Conservation (phyloP, 2,888 invertebrate genomes). For the Plebejus anna region DNA sequence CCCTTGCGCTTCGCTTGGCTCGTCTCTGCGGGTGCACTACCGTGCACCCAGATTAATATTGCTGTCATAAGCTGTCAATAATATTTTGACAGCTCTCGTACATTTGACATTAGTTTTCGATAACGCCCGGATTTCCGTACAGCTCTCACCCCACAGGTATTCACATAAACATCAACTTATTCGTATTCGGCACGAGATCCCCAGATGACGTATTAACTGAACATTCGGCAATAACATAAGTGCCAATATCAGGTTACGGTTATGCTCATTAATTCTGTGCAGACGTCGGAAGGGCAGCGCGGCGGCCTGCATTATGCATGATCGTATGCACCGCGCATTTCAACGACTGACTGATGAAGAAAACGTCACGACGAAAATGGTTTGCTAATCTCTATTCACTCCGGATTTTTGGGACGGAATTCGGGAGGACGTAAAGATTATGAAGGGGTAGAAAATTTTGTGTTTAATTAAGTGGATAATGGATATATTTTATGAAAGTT, state of each 20-base stretch:
- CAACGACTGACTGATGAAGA: constrained; percentile 36
- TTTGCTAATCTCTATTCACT: neutral
- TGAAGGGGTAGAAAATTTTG: neutral
- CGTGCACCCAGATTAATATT: no score
- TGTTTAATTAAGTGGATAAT: neutral
- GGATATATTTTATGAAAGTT: neutral
- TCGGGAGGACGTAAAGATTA: neutral
- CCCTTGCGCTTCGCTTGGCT: no score
- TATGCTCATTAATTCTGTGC: constrained; percentile 63
- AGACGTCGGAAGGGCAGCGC: constrained; percentile 72
- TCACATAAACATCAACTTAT: constrained; percentile 2
- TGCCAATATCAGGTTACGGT: constrained; percentile 37
- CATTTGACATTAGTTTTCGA: neutral
- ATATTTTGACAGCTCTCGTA: neutral
- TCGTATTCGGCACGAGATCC: neutral
- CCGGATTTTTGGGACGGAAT: neutral
- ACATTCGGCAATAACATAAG: constrained; percentile 30
- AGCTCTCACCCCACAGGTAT: neutral
- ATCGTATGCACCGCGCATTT: constrained; percentile 56
- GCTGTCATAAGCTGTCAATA: neutral
- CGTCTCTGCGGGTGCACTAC: no score
- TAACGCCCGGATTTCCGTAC: neutral
- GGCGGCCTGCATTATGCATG: constrained; percentile 73
- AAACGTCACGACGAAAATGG: constrained; percentile 35
- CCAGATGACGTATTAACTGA: constrained; percentile 21